Percentiles rank a stretch among this genome's conserved stretches.
phyloP scores from a whole-genome alignment of 1,140 invertebrate species.

The Drosophila orena region DNA sequence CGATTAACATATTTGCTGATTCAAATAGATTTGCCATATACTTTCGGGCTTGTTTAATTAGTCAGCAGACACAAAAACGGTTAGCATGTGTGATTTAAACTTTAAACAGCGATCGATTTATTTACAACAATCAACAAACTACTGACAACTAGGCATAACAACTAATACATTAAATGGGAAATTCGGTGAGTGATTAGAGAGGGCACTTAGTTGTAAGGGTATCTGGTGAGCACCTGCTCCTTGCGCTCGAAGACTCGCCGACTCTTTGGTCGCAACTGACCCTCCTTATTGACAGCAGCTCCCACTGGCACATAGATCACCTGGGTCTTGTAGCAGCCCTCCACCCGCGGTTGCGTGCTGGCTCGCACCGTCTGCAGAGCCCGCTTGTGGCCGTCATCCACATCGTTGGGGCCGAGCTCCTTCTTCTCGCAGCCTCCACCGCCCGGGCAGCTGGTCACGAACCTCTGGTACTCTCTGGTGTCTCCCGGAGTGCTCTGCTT shows the following conservation, averaged over 20 bases:
- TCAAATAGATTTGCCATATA: conserved; percentile 1
- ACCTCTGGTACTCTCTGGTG: conserved; percentile 56
- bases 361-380: conserved; percentile 49
- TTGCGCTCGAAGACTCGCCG: conserved; percentile 43
- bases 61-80: neutral
- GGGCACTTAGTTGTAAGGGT: conserved; percentile 58
- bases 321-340: conserved; percentile 39
- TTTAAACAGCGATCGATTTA: conserved; percentile 22
- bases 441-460: conserved; percentile 56
- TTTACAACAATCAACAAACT: conserved; percentile 40
- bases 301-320: conserved; percentile 42
- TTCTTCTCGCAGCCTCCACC: conserved; percentile 61
- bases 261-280: conserved; percentile 57
- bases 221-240: conserved; percentile 47
- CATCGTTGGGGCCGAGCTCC: conserved; percentile 53
- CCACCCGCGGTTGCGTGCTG: conserved; percentile 30
- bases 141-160: conserved; percentile 29
- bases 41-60: conserved; percentile 33
- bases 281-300: conserved; percentile 34
- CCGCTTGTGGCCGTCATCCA: conserved; percentile 52
- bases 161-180: conserved; percentile 49
- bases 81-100: conserved; percentile 8
- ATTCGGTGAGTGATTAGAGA: conserved; percentile 27
- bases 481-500: conserved; percentile 65
- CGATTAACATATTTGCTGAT: conserved; percentile 21